Evolutionary conservation across 2,797 vertebrate species (phyloP).

Genomic region (Falco columbarius): DNA sequence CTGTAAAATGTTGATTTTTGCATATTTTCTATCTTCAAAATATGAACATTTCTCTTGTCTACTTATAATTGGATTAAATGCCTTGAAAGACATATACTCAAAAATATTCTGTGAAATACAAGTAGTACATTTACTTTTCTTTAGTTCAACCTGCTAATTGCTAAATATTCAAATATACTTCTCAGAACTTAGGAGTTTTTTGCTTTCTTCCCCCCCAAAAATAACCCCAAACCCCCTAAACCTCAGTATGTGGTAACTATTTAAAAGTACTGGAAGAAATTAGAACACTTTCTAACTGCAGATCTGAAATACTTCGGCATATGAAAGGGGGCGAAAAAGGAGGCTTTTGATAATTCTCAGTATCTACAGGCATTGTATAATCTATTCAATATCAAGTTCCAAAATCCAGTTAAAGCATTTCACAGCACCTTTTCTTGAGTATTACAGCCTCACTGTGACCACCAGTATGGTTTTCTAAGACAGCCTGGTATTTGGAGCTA

Average conservation of each 20-base stretch:
- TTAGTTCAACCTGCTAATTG: background rate
- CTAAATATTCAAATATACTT: background rate
- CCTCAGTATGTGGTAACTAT: background rate
- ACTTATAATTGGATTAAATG: background rate
- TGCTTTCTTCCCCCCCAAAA: background rate
- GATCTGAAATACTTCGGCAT: background rate
- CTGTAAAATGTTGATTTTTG: background rate
- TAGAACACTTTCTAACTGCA: background rate
- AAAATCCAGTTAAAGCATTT: background rate
- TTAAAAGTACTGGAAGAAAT: background rate
- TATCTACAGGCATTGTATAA: background rate
- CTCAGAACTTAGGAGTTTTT: background rate
- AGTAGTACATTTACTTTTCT: background rate
- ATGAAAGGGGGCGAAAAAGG: background rate
- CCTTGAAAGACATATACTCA: background rate
- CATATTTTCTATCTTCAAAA: background rate
- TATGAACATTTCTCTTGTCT: background rate
- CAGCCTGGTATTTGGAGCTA: background rate
- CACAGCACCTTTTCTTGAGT: background rate
- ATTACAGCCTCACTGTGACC: background rate
- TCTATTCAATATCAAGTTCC: background rate
- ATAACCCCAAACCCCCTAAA: background rate
- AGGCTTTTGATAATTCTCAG: background rate
- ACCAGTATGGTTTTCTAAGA: background rate
- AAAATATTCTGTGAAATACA: background rate